Base-by-base conservation (phyloP, 64 coral and sea anemone species). In the Pocillopora damicornis region DNA sequence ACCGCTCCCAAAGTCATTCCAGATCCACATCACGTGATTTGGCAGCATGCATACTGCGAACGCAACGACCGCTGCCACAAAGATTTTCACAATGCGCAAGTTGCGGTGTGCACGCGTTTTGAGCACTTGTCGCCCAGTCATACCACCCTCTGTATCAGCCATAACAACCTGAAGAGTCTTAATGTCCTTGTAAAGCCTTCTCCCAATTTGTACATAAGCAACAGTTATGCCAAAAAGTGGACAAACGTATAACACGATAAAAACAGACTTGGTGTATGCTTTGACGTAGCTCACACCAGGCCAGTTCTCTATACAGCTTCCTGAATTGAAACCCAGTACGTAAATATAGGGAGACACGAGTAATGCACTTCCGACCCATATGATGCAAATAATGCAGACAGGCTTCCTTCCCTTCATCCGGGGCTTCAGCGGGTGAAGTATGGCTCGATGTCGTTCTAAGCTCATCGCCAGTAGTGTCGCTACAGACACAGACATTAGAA, bases 41-140 rank as follows among this genome's bases (percentile, higher is more conserved):
- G 94, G 94, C 23, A 95, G n/a, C 78, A 95, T 88, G 75, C 94
- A 95, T 3, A 95, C 80, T 65, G 90, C 90, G 89, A 95, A 95
- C 9, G 67, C 94, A 38, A 92, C 20, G 9, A 95, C 94, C 2
- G 94, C 94, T 15, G 81, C 75, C 57, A 92, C 85, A n/a, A 95
- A 95, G 35, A 95, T 95, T 80, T 95, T 95, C 15, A 95, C 94
- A 6, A 95, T 95, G 61, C 88, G 89, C 0, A 89, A 20, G 64
- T 95, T 95, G 0, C 94, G 86, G 18, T 86, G 80, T 8, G 90
- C 79, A 20, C 94, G 77, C 20, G 63, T 86, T 14, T 74, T 91
- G 15, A 95, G 58, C 76, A 95, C 89, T 23, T 81, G 82, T 58
- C 77, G 63, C 42, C 94, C 94, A 6, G 58, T 85, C 9, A 81